Evolutionary conservation across 2,888 invertebrate species (phyloP).

Genomic region (Lithophane ornitopus): DNA sequence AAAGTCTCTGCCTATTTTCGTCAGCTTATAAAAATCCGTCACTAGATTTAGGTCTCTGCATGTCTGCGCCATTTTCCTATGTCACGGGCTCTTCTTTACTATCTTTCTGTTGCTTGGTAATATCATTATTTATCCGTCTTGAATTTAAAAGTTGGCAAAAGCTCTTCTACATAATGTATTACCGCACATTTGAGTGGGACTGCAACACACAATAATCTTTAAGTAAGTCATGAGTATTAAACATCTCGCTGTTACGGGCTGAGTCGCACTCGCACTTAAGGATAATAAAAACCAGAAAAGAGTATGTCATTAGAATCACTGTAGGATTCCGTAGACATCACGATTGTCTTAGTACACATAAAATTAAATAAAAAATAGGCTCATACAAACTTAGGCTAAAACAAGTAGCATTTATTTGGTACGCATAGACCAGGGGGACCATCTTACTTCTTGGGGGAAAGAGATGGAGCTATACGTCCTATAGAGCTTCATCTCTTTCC

Average conservation of each 20-base stretch:
- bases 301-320: slow-evolving; percentile 1
- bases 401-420: background rate
- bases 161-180: slow-evolving; percentile 35
- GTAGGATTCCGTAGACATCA: slow-evolving; percentile 28
- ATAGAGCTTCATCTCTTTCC: too few species aligned
- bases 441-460: too few species aligned
- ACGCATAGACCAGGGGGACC: too few species aligned
- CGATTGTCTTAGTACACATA: background rate
- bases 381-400: too few species aligned
- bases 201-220: slow-evolving; percentile 51
- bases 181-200: slow-evolving; percentile 22
- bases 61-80: slow-evolving; percentile 30
- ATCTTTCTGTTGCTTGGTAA: slow-evolving; percentile 36
- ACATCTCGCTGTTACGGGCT: slow-evolving; percentile 73
- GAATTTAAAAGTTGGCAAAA: slow-evolving; percentile 40
- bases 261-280: slow-evolving; percentile 58
- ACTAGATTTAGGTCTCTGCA: slow-evolving; percentile 8
- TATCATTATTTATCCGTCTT: slow-evolving; percentile 34
- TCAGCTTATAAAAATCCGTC: background rate
- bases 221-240: slow-evolving; percentile 67
- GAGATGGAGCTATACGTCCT: too few species aligned
- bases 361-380: background rate
- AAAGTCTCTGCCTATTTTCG: slow-evolving; percentile 20
- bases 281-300: slow-evolving; percentile 19
- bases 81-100: background rate